phyloP scores from a whole-genome alignment of 2,797 vertebrate species.

The Hippocampus kuda region DNA sequence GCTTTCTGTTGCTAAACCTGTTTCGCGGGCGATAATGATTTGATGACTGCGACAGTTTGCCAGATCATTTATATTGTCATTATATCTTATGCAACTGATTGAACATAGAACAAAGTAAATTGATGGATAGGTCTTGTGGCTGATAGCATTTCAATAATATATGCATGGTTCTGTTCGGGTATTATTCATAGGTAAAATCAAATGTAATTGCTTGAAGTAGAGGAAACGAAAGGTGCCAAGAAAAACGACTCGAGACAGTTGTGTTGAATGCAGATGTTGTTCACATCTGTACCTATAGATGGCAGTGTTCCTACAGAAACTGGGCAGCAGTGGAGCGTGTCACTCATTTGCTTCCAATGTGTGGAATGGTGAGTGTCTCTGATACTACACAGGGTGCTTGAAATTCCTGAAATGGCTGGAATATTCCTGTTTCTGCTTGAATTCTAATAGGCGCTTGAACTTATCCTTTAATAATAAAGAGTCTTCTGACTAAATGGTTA shows the following conservation, averaged over 20 bases:
- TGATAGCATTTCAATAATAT: too few relatives aligned
- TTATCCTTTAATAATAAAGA: neutral
- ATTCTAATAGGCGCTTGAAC: neutral
- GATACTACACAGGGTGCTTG: neutral
- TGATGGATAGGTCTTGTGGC: too few relatives aligned
- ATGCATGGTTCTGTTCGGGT: too few relatives aligned
- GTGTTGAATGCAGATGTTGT: slow-evolving; percentile 10
- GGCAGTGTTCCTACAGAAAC: slow-evolving; percentile 64
- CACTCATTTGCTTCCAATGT: neutral
- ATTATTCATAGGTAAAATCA: too few relatives aligned
- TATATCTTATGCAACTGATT: too few relatives aligned
- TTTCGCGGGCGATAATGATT: too few relatives aligned
- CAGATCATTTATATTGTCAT: too few relatives aligned
- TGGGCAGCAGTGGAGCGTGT: slow-evolving; percentile 8
- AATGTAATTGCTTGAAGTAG: neutral
- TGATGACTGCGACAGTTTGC: too few relatives aligned
- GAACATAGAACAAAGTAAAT: too few relatives aligned
- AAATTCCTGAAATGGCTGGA: neutral
- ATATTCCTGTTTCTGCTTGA: neutral
- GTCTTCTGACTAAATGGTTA: neutral
- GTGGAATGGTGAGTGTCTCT: neutral
- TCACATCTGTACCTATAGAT: slow-evolving; percentile 61
- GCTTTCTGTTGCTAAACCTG: too few relatives aligned
- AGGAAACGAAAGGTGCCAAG: neutral
- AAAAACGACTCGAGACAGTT: neutral